Base-by-base conservation (phyloP, 2,888 invertebrate species). In the Campoplex capitator region DNA sequence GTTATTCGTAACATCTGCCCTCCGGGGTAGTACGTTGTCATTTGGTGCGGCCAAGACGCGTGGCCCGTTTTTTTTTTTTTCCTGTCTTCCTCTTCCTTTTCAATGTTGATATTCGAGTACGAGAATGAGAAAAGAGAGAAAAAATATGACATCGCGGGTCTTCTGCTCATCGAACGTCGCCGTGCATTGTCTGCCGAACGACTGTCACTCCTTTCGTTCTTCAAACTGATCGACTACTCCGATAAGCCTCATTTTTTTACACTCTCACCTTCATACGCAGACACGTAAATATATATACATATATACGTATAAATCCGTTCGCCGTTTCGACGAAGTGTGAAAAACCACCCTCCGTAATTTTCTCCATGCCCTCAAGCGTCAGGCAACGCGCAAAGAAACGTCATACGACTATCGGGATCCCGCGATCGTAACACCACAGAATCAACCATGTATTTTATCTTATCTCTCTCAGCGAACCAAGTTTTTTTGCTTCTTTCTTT, bases 1-100 rank as follows among this genome's bases (percentile, higher is more conserved):
- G 62, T 92, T 92, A 91, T 92, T 92, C 88, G 91, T 88, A 94
- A 94, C 94, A 94, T 94, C 94, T 94, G 94, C 92, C 92, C 91
- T n/a, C 90, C 91, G 91, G 91, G 90, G 91, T 7, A 90, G 89
- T 38, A 90, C 71, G 90, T 91, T 90, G 89, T 84, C 84, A 81
- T 88, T 76, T 68, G 16, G 81, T 67, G n/a, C n/a, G 81, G 70
- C 81, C 75, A 65, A 80, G 92, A 91, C 93, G 92, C 92, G 92
- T 91, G 92, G 91, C 92, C 82, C 76, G 76, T n/a, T n/a, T n/a
- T n/a, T n/a, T n/a, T 75, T 65, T 68, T 73, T 38, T 71, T 71
- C 54, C 65, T 75, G 23, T 85, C 73, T 86, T 83, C 75, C 75
- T 86, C 76, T 70, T 79, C 54, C 73, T 51, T 75, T 58, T 62